Base-by-base conservation (phyloP, 2,888 invertebrate genomes). In the Apeira syringaria region DNA sequence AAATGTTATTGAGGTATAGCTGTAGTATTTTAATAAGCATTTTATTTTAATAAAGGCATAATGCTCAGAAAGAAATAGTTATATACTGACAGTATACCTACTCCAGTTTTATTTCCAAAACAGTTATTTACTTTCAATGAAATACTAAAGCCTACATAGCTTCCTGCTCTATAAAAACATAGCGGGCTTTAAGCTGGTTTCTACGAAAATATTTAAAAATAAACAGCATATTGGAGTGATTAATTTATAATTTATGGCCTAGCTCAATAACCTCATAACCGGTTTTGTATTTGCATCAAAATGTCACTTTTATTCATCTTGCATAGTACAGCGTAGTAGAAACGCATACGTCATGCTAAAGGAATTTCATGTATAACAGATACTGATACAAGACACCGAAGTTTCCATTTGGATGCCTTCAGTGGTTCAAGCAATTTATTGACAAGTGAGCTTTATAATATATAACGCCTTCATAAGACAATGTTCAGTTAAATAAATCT, bases 231-330 rank as follows among this genome's bases (percentile, higher is more conserved):
- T 52, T 45, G 41, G 33, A 55, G 47, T 59, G 48, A 53, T 61
- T 61, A 56, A 51, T 52, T 30, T 50, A 35, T 66, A 61, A 59
- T 64, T 66, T 62, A 64, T 66, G 56, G 59, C 44, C 55, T 61
- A 66, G 72, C 68, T 70, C 73, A 71, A 72, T 56, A 65, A 63
- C 69, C 73, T 61, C 53, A 41, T 17, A 70, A 71, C 68, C 58
- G 57, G 69, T 71, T 64, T 45, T 52, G 53, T 53, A 59, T 64
- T 61, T 51, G 48, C 53, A 55, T 52, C 34, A 22, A 46, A 33
- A 41, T 39, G 26, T 50, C 41, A 50, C 24, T 41, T 37, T 41
- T 40, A 35, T 44, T 38, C 11, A 24, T 42, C 28, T 34, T 34
- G 38, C 39, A 50, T 45, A 47, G 47, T 41, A 45, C 49, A n/a